A percentile compares a stretch with the other conserved stretches of the same genome.
These are phyloP conservation scores for Threskiornis aethiopicus DNA, from an alignment of 2,797 vertebrate species.

Conservation along the genomic window DNA sequence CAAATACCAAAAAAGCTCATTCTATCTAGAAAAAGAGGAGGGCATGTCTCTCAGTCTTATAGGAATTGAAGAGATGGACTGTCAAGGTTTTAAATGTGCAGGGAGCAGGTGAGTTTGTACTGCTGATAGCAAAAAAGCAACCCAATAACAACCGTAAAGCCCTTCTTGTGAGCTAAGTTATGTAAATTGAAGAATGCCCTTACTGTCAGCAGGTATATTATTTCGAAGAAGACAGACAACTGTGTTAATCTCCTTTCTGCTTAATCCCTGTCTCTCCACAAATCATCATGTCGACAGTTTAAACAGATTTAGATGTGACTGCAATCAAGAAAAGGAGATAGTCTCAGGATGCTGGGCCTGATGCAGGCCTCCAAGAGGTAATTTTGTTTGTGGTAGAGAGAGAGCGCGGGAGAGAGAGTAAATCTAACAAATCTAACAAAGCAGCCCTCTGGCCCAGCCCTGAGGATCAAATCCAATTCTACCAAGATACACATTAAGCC, in stretches of 20 bases:
- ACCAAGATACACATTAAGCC: constrained; percentile 90
- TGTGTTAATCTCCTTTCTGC: constrained; percentile 76
- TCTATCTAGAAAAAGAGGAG: background rate
- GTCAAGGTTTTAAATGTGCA: constrained; percentile 6
- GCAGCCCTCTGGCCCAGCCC: constrained; percentile 82
- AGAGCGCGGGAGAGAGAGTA: constrained; percentile 54
- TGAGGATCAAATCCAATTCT: constrained; percentile 93
- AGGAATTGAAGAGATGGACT: constrained; percentile 2
- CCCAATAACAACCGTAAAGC: constrained; percentile 51
- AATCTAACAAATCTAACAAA: constrained; percentile 86
- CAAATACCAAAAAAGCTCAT: background rate
- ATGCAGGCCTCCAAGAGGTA: constrained; percentile 77
- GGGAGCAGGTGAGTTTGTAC: constrained; percentile 38
- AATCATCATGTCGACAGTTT: constrained; percentile 76
- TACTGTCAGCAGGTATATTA: constrained; percentile 75
- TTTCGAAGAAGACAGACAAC: constrained; percentile 75
- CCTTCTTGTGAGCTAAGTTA: constrained; percentile 69
- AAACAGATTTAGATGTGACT: constrained; percentile 78
- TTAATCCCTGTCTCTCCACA: constrained; percentile 76
- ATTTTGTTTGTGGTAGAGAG: constrained; percentile 84
- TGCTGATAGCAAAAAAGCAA: constrained; percentile 53
- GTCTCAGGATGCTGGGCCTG: constrained; percentile 72
- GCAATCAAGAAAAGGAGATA: constrained; percentile 76
- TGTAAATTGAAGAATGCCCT: constrained; percentile 76
- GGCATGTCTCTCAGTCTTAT: background rate